A percentile compares a stretch with the other conserved stretches of the same genome.
Evolutionary conservation across 2,888 invertebrate genomes (phyloP).

Genomic region (Ariolimax columbianus): DNA sequence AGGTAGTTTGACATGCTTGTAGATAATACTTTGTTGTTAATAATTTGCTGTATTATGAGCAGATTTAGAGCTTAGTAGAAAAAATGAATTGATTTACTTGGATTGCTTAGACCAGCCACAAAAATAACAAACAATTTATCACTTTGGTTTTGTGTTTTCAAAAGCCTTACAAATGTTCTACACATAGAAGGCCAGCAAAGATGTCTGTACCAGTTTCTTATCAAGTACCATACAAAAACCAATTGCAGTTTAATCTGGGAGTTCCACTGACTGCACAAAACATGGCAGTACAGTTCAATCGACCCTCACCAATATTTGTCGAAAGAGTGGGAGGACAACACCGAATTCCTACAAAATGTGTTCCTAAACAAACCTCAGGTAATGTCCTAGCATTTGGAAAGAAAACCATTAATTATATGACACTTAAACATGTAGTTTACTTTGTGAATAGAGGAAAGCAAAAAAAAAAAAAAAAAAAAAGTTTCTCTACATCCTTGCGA

Average conservation of each 20-base stretch:
- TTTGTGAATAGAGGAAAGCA: too few relatives aligned
- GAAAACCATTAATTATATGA: too few relatives aligned
- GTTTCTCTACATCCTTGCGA: too few relatives aligned
- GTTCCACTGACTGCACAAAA: constrained; percentile 66
- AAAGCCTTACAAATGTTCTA: neutral
- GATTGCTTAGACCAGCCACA: too few relatives aligned
- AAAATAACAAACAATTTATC: neutral
- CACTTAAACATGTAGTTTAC: too few relatives aligned
- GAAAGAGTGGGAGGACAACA: constrained; percentile 55
- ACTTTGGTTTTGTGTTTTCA: neutral
- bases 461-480: too few relatives aligned
- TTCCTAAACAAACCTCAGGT: constrained; percentile 7
- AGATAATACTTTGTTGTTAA: too few relatives aligned
- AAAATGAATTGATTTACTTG: too few relatives aligned
- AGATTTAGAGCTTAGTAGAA: too few relatives aligned
- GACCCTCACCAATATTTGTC: constrained; percentile 60
- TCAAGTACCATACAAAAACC: constrained; percentile 61
- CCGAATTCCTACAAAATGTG: constrained; percentile 26
- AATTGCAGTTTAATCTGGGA: constrained; percentile 71
- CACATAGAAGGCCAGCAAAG: neutral
- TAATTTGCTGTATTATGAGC: too few relatives aligned
- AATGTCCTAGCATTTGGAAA: neutral
- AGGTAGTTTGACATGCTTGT: too few relatives aligned
- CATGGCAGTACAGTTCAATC: constrained; percentile 59
- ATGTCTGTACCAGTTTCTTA: constrained; percentile 20